Base-by-base conservation (phyloP, 2,113 vertebrate genomes). In the Prunella fulvescens region DNA sequence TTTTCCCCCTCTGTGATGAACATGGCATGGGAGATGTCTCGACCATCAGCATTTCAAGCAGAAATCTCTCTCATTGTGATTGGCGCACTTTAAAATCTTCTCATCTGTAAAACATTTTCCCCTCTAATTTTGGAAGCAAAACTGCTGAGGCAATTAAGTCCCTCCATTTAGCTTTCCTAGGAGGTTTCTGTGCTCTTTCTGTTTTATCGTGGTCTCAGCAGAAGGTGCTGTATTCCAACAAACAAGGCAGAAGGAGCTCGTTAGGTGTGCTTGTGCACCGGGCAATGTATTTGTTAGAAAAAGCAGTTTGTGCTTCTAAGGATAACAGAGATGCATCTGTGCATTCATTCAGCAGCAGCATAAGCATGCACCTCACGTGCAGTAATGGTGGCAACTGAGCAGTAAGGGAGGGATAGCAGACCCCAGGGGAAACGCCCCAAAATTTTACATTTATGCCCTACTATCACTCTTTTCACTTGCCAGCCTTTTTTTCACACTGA, bases 101-200 rank as follows among this genome's bases (percentile, higher is more conserved):
- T 86, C 14, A 29, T 93, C 72, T 90, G 48, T 44, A 19, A 93
- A 88, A 71, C 42, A 60, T 71, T 73, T 90, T 20, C 23, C 29
- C 25, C 76, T 92, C 61, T 95, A 84, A 88, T 88, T 88, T 74
- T 35, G 16, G n/a, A 90, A 90, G 14, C 54, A 84, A 88, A 86
- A 90, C 86, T 95, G 77, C 67, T 50, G 57, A 88, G 65, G 57
- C 80, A 92, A 95, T 93, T 95, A 94, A 74, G n/a, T 64, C 62
- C 42, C 24, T 37, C 45, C 31, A 18, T 65, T 88, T 76, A 90
- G 51, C 5, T 86, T 92, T 93, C 88, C 82, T 44, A 35, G 29
- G 48, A 1, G 11, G 7, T 88, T 97, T 95, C 67, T 70, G 6
- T 0, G 3, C 1, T 1, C 18, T 81, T 85, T 84, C 72, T 17